Evolutionary conservation across 2,888 invertebrate species (phyloP).

Genomic region (Tachina fera): DNA sequence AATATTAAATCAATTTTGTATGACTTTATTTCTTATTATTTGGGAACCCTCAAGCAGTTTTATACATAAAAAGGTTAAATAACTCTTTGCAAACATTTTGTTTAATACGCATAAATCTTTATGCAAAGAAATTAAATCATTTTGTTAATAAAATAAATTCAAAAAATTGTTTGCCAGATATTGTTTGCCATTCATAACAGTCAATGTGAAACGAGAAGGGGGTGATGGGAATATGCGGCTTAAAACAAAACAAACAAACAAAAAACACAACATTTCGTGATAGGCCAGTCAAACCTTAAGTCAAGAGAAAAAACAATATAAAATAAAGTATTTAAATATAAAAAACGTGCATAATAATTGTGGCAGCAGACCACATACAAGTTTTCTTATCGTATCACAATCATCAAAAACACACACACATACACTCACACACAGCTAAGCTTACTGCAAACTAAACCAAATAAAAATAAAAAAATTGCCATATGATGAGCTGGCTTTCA

Average conservation of each 20-base stretch:
- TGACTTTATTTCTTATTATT: conserved; percentile 7
- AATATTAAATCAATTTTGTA: conserved; percentile 14
- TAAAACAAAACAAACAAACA: background rate
- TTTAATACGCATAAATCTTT: conserved; percentile 60
- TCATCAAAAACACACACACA: no score
- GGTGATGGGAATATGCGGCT: no score
- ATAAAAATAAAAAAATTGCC: conserved; percentile 1
- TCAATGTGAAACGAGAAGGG: conserved; percentile 3
- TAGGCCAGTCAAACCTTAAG: conserved; percentile 64
- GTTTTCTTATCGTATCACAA: conserved; percentile 45
- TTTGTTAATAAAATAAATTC: conserved; percentile 23
- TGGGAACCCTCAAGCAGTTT: background rate
- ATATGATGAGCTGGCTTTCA: conserved; percentile 54
- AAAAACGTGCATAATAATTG: conserved; percentile 64
- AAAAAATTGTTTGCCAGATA: background rate
- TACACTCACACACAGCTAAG: conserved; percentile 12
- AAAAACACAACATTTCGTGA: conserved; percentile 61
- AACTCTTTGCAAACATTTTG: background rate
- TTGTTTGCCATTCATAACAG: conserved; percentile 27
- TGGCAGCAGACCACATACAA: conserved; percentile 65
- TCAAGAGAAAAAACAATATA: conserved; percentile 24
- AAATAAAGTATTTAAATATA: background rate
- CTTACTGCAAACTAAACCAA: background rate
- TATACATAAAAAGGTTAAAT: conserved; percentile 23
- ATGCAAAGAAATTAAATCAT: conserved; percentile 36